Evolutionary conservation across 1,140 invertebrate genomes (phyloP).

Genomic region (Oncopeltus fasciatus): DNA sequence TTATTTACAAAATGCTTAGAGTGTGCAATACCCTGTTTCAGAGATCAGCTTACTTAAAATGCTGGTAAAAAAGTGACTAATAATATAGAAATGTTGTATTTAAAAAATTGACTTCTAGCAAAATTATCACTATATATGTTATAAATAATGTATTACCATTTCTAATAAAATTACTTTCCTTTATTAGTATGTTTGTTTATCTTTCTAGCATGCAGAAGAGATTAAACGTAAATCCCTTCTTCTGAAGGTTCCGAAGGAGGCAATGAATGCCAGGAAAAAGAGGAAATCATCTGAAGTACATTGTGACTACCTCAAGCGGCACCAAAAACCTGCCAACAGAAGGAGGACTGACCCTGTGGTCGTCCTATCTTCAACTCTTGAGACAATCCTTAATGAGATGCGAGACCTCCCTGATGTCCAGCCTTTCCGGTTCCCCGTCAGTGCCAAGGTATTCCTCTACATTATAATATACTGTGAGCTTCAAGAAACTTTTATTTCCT

Average conservation of each 20-base stretch:
- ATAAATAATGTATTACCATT: too few relatives aligned
- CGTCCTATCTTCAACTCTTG: constrained; percentile 81
- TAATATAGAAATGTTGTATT: too few relatives aligned
- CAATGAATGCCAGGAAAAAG: constrained; percentile 47
- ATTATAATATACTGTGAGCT: too few relatives aligned
- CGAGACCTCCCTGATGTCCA: constrained; percentile 80
- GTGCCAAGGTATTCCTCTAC: constrained; percentile 68
- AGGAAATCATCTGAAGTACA: constrained; percentile 56
- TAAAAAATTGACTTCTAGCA: too few relatives aligned
- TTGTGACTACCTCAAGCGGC: constrained; percentile 86
- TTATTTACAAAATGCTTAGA: too few relatives aligned
- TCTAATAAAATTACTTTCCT: too few relatives aligned
- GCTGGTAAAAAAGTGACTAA: too few relatives aligned
- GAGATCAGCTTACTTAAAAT: too few relatives aligned
- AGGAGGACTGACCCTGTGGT: constrained; percentile 93
- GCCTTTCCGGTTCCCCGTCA: constrained; percentile 89
- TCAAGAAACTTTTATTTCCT: too few relatives aligned
- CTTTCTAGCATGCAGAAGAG: constrained; percentile 69
- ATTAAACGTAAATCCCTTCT: constrained; percentile 60
- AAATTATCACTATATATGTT: too few relatives aligned
- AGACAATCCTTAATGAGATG: constrained; percentile 88
- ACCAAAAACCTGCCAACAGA: constrained; percentile 75
- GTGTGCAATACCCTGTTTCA: too few relatives aligned
- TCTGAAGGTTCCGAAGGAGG: constrained; percentile 71
- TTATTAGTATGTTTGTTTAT: too few relatives aligned